Evolutionary conservation across 1,140 invertebrate species (phyloP).

Genomic region (Drosophila orena): DNA sequence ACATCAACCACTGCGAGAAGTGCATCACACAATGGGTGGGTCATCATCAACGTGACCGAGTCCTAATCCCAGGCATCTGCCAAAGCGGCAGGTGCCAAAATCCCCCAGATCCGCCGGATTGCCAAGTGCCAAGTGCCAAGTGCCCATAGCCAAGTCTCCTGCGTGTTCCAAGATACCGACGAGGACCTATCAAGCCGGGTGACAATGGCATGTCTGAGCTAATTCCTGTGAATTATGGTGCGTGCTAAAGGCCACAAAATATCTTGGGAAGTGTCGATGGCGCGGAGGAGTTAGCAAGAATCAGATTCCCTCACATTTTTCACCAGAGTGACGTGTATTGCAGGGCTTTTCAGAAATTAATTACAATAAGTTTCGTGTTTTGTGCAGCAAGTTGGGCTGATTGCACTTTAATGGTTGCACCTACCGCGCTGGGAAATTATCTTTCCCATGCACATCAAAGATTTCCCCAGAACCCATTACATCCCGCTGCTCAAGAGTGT

Average conservation of each 20-base stretch:
- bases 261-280: neutral
- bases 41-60: constrained; percentile 50
- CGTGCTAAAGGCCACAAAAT: neutral
- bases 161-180: neutral
- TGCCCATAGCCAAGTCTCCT: neutral
- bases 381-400: constrained; percentile 3
- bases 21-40: constrained; percentile 20
- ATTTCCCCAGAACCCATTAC: constrained; percentile 10
- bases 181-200: neutral
- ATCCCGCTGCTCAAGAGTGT: constrained; percentile 29
- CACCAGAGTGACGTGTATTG: neutral
- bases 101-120: constrained; percentile 21
- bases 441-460: constrained; percentile 15
- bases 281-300: neutral
- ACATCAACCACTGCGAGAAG: constrained; percentile 25
- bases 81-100: constrained; percentile 47
- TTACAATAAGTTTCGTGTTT: neutral
- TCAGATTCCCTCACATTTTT: neutral
- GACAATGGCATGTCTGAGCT: constrained; percentile 9
- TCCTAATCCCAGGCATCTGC: constrained; percentile 51
- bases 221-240: constrained; percentile 26
- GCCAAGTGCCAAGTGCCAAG: neutral
- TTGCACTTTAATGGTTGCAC: constrained; percentile 31
- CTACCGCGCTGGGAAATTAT: constrained; percentile 8
- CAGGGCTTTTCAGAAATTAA: too few species aligned